A percentile compares a stretch with the other conserved stretches of the same genome.
phyloP scores from a whole-genome alignment of 1,140 invertebrate species.

The Drosophila sturtevanti region DNA sequence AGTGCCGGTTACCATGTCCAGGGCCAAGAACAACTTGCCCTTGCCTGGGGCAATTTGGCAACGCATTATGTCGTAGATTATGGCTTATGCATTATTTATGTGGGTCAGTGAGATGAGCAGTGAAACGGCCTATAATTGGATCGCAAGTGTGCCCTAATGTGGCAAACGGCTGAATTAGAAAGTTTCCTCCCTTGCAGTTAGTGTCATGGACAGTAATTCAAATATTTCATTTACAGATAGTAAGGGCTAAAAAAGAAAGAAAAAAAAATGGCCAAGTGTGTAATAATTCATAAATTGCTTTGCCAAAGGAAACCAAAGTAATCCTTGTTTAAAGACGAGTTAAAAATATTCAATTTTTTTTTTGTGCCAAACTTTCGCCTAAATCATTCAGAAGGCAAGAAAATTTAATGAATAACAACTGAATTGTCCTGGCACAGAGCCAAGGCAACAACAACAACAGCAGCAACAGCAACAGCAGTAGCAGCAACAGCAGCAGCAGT shows the following conservation, averaged over 20 bases:
- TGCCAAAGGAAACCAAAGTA: neutral
- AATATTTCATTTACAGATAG: slow-evolving; percentile 35
- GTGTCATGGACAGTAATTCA: slow-evolving; percentile 47
- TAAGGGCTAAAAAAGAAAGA: neutral
- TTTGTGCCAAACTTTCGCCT: neutral
- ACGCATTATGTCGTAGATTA: slow-evolving; percentile 73
- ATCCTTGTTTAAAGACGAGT: neutral
- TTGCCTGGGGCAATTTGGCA: slow-evolving; percentile 64
- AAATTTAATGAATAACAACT: slow-evolving; percentile 39
- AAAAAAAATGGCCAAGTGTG: neutral
- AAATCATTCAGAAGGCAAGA: slow-evolving; percentile 18
- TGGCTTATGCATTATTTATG: slow-evolving; percentile 78
- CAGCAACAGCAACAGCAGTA: slow-evolving; percentile 8
- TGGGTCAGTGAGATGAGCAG: slow-evolving; percentile 61
- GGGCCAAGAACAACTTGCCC: slow-evolving; percentile 22
- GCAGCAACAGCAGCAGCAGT: neutral
- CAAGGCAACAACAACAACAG: slow-evolving; percentile 39
- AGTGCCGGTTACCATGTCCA: slow-evolving; percentile 18
- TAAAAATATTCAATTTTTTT: neutral
- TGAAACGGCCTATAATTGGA: slow-evolving; percentile 76
- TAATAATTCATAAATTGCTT: neutral
- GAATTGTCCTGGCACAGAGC: slow-evolving; percentile 45
- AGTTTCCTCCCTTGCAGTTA: slow-evolving; percentile 5
- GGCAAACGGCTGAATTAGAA: slow-evolving; percentile 20
- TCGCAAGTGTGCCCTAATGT: slow-evolving; percentile 64